A percentile compares a stretch with the other conserved stretches of the same genome.
These are phyloP conservation scores for Corydoras maculifer DNA, from an alignment of 2,113 vertebrate genomes.

Conservation along the genomic window DNA sequence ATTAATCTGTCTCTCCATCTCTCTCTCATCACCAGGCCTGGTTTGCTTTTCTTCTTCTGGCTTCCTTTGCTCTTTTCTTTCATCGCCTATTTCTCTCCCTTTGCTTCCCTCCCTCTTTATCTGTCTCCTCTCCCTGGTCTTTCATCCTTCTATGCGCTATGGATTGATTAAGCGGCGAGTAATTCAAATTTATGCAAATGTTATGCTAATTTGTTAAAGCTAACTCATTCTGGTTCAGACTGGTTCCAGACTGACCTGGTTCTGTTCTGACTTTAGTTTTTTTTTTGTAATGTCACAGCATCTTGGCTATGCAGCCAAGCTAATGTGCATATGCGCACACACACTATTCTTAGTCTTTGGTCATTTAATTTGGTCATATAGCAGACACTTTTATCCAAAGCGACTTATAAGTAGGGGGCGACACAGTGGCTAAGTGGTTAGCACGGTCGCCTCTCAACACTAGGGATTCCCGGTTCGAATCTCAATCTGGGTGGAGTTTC, in stretches of 20 bases:
- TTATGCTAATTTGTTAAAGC: conserved; percentile 13
- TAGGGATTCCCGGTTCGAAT: too few relatives aligned
- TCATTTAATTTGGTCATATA: too few relatives aligned
- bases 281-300: not conserved
- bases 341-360: too few relatives aligned
- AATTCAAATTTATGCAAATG: conserved; percentile 30
- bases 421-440: too few relatives aligned
- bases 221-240: not conserved
- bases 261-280: not conserved
- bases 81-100: conserved; percentile 1
- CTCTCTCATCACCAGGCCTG: not conserved
- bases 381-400: too few relatives aligned
- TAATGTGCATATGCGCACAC: too few relatives aligned
- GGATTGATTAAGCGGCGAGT: conserved; percentile 6
- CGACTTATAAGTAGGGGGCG: too few relatives aligned
- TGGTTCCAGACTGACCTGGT: not conserved
- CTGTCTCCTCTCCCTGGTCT: not conserved
- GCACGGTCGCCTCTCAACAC: too few relatives aligned
- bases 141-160: conserved; percentile 6
- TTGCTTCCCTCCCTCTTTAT: not conserved
- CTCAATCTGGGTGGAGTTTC: too few relatives aligned
- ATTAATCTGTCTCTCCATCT: not conserved
- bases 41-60: not conserved
- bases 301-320: too few relatives aligned
- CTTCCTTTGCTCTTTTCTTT: not conserved